Evolutionary conservation across 1,140 invertebrate species (phyloP).

Genomic region (Orius insidiosus): DNA sequence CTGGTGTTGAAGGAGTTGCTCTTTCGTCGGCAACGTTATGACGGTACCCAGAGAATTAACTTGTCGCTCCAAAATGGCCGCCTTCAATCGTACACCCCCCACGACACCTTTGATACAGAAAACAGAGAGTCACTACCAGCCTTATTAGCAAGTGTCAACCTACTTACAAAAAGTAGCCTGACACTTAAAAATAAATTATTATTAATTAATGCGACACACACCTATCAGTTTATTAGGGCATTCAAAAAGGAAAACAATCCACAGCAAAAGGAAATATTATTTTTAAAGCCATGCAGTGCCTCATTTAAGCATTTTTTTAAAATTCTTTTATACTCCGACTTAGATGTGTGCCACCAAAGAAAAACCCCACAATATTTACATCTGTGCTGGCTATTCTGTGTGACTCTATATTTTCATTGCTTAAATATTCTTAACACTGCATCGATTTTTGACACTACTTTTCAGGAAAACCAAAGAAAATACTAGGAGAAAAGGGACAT

Average conservation of each 20-base stretch:
- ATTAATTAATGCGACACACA: slow-evolving; percentile 8
- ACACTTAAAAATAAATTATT: neutral
- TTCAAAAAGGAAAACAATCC: neutral
- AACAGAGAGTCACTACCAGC: slow-evolving; percentile 11
- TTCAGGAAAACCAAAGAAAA: too few species aligned
- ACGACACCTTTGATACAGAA: slow-evolving; percentile 7
- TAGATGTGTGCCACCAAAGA: slow-evolving; percentile 8
- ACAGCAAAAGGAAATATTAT: neutral
- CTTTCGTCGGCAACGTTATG: slow-evolving; percentile 12
- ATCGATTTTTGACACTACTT: too few species aligned
- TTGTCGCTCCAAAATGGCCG: slow-evolving; percentile 17
- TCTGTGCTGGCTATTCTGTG: slow-evolving; percentile 7
- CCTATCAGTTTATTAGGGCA: neutral
- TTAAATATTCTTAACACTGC: too few species aligned
- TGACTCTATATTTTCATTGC: slow-evolving; percentile 9
- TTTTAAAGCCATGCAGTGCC: slow-evolving; percentile 7
- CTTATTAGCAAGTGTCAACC: neutral
- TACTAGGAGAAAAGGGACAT: too few species aligned
- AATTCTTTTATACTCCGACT: too few species aligned
- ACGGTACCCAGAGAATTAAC: slow-evolving; percentile 18
- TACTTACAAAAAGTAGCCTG: neutral
- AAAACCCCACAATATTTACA: neutral
- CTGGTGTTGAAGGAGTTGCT: neutral
- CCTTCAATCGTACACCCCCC: slow-evolving; percentile 10
- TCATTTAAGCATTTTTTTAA: neutral